Evolutionary conservation across 2,113 vertebrate species (phyloP).

Genomic region (Nansenia antarctica): DNA sequence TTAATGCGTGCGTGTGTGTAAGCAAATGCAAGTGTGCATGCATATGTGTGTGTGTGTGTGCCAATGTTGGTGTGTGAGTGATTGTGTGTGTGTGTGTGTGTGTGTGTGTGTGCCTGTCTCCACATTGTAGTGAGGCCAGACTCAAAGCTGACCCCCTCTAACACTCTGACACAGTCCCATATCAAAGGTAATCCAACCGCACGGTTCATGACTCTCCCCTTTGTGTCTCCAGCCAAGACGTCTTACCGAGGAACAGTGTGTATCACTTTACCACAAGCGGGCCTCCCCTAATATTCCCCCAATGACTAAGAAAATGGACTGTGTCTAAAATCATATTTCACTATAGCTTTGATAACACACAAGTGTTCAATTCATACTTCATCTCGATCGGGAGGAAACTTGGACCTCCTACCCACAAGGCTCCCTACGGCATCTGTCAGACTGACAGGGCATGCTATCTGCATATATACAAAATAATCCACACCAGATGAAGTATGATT

Average conservation of each 20-base stretch:
- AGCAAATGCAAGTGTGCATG: background rate
- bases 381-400: conserved; percentile 47
- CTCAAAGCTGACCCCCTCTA: background rate
- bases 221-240: conserved; percentile 10
- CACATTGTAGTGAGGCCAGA: background rate
- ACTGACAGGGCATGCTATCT: conserved; percentile 47
- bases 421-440: conserved; percentile 28
- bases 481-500: conserved; percentile 49
- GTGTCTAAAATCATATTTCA: background rate
- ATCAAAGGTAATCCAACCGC: background rate
- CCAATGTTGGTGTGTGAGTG: background rate
- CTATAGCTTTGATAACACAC: conserved; percentile 3
- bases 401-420: conserved; percentile 25
- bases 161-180: background rate
- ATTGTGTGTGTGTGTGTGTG: background rate
- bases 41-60: conserved; percentile 2
- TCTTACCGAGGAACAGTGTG: background rate
- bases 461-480: conserved; percentile 57
- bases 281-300: no score
- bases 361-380: conserved; percentile 5
- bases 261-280: background rate
- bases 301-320: conserved; percentile 21
- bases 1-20: no score
- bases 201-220: background rate
- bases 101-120: background rate